Base-by-base conservation (phyloP, 2,888 invertebrate species). In the Zygaena filipendulae region DNA sequence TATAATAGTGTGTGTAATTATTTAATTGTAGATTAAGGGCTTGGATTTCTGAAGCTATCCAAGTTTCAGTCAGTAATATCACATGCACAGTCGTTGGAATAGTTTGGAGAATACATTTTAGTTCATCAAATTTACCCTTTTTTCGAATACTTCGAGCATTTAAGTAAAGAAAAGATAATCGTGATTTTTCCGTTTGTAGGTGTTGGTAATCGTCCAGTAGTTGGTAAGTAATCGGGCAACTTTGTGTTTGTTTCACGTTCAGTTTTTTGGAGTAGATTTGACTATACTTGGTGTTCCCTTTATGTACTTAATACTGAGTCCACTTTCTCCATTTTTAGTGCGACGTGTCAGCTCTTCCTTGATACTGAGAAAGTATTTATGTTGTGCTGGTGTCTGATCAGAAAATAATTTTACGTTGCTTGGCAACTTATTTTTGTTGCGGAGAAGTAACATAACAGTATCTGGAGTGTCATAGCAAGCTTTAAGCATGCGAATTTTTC, bases 111-210 rank as follows among this genome's bases (percentile, higher is more conserved):
- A 40, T 35, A 23, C 39, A 39, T 35, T 34, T 36, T 0, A 42
- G 20, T 26, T 42, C 42, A 14, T 40, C 41, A 11, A 43, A 25
- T 37, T 40, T 42, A 5, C 40, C 38, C 13, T 21, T 21, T 21
- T 35, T 44, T 3, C 37, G 23, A 6, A 44, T 39, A 16, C 44
- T 47, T 25, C 43, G 22, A 4, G 35, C 36, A 25, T 43, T 45
- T 5, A 35, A 19, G 23, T 47, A 45, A 3, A 47, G 26, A 14
- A 41, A 40, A 11, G 29, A 33, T 3, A 38, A 11, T 1, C 31
- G 23, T 9, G 33, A 30, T 27, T 32, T 34, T n/a, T n/a, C n/a
- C n/a, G n/a, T n/a, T n/a, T 23, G 14, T 28, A 30, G 10, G 6
- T 18, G 14, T 14, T 18, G 23, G 5, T 36, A 26, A 7, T 21